Base-by-base conservation (phyloP, 2,113 vertebrate genomes). In the Corythaixoides concolor region DNA sequence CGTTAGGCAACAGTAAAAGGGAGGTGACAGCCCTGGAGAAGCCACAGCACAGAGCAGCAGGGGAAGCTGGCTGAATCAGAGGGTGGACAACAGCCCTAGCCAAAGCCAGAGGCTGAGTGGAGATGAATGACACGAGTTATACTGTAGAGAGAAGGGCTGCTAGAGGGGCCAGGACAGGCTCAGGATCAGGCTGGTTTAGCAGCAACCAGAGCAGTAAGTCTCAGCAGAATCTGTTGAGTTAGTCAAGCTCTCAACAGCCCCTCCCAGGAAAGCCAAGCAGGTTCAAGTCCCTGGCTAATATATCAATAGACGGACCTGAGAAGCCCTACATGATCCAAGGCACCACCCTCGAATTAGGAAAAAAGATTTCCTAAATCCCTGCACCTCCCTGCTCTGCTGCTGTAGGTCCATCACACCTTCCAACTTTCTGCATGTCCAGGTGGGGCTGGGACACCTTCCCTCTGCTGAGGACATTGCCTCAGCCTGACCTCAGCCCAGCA, bases 21-120 rank as follows among this genome's bases (percentile, higher is more conserved):
- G 85, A 94, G 62, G 27, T 16, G 72, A 7, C 75, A 83, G 75
- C 7, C 11, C 67, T 41, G 59, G 37, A 21, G 52, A 69, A 15
- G 15, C 55, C 63, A 6, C 55, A 15, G 58, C 0, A 13, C 23
- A 15, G 58, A 41, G 41, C 1, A 27, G n/a, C 21, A 35, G 41
- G 28, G 41, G 26, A 63, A 21, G 12, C 53, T 16, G 22, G 45
- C 28, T 8, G 30, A 21, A 4, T 22, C 0, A 0, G 16, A 41
- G 58, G 26, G 59, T 10, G 30, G 30, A n/a, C 58, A 70, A 7
- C 41, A 58, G 23, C 67, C 5, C 0, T 3, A 22, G 55, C 55
- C 55, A n/a, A 26, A 45, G 21, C 28, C 67, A 24, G 30, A 11
- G 50, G 47, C 28, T 3, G 1, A 11, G 11, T 4, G 23, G 17